A percentile compares a stretch with the other conserved stretches of the same genome.
phyloP scores from a whole-genome alignment of 2,888 invertebrate genomes.

The Creontiades dilutus region DNA sequence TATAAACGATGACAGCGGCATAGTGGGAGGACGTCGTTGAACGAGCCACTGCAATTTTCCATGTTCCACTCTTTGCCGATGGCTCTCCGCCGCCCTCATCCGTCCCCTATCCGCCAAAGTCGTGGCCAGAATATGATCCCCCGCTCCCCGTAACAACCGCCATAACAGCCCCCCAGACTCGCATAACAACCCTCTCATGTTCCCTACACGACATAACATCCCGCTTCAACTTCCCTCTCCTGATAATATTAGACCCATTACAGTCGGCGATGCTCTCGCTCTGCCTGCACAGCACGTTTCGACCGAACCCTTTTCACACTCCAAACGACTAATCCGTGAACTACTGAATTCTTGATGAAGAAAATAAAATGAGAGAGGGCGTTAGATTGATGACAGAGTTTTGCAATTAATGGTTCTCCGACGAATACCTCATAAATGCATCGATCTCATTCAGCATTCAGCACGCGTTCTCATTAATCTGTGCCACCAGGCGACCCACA shows the following conservation, averaged over 20 bases:
- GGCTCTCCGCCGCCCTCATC: background rate
- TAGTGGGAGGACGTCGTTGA: background rate
- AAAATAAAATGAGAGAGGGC: background rate
- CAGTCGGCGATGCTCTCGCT: background rate
- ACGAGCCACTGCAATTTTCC: slow-evolving; percentile 23
- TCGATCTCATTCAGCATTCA: background rate
- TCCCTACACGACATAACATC: no score
- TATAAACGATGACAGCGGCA: slow-evolving; percentile 1
- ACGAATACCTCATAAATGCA: background rate
- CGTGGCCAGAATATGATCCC: slow-evolving; percentile 14
- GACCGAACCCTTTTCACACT: background rate
- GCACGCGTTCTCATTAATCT: background rate
- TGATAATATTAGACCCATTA: slow-evolving; percentile 32
- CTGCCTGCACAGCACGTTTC: background rate
- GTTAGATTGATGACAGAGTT: background rate
- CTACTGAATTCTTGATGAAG: slow-evolving; percentile 24
- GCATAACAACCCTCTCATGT: background rate
- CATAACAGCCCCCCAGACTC: slow-evolving; percentile 11
- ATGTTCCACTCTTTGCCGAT: background rate
- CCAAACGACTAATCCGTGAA: background rate
- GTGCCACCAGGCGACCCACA: no score
- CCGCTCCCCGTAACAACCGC: background rate
- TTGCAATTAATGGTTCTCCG: background rate
- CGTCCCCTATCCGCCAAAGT: background rate
- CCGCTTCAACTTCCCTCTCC: background rate